phyloP scores from a whole-genome alignment of 2,888 invertebrate species.

The Torymus tubicola region DNA sequence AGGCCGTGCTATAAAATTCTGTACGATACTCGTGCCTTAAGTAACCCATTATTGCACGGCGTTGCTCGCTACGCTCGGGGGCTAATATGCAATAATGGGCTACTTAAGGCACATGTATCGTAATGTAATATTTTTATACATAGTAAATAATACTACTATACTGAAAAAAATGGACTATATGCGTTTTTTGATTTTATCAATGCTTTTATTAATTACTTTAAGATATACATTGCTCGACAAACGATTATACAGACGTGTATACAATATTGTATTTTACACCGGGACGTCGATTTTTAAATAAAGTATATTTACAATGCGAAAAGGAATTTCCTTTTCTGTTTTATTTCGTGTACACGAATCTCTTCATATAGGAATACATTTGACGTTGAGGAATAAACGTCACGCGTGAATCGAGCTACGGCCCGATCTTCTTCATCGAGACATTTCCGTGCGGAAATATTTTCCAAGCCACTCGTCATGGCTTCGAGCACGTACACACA shows the following conservation, averaged over 20 bases:
- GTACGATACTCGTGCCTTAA: too few species aligned
- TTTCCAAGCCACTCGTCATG: constrained; percentile 50
- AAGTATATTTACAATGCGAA: constrained; percentile 51
- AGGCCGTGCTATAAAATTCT: too few species aligned
- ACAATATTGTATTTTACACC: constrained; percentile 71
- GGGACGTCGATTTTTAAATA: constrained; percentile 63
- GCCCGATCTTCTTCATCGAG: constrained; percentile 51
- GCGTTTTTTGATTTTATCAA: constrained; percentile 36
- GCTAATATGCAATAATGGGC: too few species aligned
- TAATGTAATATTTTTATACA: too few species aligned
- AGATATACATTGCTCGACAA: constrained; percentile 75
- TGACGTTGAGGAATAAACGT: constrained; percentile 56
- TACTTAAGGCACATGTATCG: too few species aligned
- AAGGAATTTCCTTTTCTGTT: constrained; percentile 46
- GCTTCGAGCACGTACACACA: constrained; percentile 31
- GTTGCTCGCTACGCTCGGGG: too few species aligned
- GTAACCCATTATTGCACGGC: too few species aligned
- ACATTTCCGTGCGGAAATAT: constrained; percentile 55
- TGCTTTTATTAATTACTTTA: constrained; percentile 70
- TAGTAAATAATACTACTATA: background rate
- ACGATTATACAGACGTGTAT: constrained; percentile 74
- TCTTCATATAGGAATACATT: constrained; percentile 57
- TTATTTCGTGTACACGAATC: constrained; percentile 53
- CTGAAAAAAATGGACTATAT: background rate
- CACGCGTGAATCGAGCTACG: constrained; percentile 50